Evolutionary conservation across 2,113 vertebrate species (phyloP), one percentile per base, ranked within the genome.

Genomic region (Nematolebias whitei): DNA sequence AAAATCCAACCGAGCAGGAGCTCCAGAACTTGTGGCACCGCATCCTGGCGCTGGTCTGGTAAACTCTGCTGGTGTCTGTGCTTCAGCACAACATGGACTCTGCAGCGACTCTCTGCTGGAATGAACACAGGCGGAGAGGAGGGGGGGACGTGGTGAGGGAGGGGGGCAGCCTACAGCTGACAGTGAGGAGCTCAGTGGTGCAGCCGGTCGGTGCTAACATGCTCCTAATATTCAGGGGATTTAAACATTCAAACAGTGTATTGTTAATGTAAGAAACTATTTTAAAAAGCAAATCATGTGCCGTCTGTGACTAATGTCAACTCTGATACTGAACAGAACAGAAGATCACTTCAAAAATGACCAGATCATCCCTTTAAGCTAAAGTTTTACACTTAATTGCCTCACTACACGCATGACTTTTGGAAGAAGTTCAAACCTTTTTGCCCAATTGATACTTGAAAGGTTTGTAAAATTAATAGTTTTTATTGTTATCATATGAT

Each of bases 11-110:
- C n/a, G 79, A 89, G 60, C 73, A 76, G 1, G 78, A 68, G 81
- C 76, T 80, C 66, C 85, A 83, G 71, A 89, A 88, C 84, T 87
- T 92, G 71, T 78, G 79, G 73, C 78, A 73, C 60, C 76, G 83
- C 92, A 93, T 92, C 70, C 48, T 87, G 77, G 64, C 64, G 56
- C 52, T 56, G 78, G 72, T 77, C 65, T 41, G 38, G 47, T n/a
- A 57, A 50, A 76, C 68, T 74, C 76, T 51, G 44, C 40, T 54
- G 23, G 62, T 32, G 52, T 40, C 70, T 67, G 32, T 11, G 48
- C 32, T 68, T 56, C 35, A 57, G 79, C 43, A 77, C 39, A 12
- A 71, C 64, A 16, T 56, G 58, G 68, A 24, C 49, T 63, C 39
- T 24, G 53, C 76, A 74, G 35, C 59, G 47, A 67, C 56, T 69